A percentile compares a stretch with the other conserved stretches of the same genome.
These are phyloP conservation scores for Macropis europaea DNA, from an alignment of 2,888 invertebrate species.

Conservation along the genomic window DNA sequence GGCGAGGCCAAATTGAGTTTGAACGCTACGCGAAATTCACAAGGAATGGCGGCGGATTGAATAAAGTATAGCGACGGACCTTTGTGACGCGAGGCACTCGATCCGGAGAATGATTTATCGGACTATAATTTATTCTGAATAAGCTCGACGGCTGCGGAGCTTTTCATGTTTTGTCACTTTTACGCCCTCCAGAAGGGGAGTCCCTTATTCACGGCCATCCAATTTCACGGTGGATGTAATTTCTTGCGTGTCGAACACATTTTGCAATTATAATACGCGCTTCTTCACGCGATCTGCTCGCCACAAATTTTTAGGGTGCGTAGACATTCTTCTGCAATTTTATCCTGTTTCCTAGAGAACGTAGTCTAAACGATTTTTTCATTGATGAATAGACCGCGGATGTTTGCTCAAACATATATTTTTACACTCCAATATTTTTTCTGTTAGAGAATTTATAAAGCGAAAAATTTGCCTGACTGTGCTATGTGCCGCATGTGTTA, in stretches of 20 bases:
- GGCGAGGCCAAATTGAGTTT: constrained; percentile 42
- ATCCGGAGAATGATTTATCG: constrained; percentile 51
- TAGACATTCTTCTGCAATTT: no score
- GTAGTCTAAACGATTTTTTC: no score
- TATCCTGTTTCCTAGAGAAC: no score
- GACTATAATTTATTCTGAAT: constrained; percentile 56
- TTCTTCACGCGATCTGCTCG: background rate
- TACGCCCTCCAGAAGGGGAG: background rate
- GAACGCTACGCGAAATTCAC: constrained; percentile 24
- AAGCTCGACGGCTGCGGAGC: constrained; percentile 39
- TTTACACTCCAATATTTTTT: no score
- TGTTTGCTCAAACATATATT: no score
- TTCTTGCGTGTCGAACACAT: constrained; percentile 35
- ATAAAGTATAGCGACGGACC: constrained; percentile 43
- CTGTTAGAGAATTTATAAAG: no score
- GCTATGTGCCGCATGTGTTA: no score
- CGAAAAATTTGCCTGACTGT: no score
- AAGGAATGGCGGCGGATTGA: constrained; percentile 48
- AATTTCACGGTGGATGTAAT: constrained; percentile 61
- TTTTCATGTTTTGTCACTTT: constrained; percentile 32
- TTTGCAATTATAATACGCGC: constrained; percentile 46
- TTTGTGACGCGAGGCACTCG: constrained; percentile 29
- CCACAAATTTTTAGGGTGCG: no score
- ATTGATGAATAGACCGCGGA: no score
- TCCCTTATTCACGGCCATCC: constrained; percentile 53